These are phyloP conservation scores for Onychostruthus taczanowskii DNA, from an alignment of 2,113 vertebrate species.

Conservation along the genomic window DNA sequence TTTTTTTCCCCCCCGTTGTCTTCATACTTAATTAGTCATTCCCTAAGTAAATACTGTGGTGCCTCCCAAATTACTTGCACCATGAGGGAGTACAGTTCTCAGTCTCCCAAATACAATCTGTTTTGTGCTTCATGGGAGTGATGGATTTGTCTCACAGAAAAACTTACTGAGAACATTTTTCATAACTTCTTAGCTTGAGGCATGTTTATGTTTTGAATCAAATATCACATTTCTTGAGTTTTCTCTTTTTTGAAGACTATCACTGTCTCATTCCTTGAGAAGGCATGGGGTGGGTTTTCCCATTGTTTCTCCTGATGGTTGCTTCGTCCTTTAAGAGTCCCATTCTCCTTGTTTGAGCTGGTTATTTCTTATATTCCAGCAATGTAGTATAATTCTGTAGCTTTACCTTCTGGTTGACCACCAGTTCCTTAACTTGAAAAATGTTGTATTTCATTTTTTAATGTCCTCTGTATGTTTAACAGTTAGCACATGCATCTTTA, in stretches of 20 bases:
- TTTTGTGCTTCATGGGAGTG: background rate
- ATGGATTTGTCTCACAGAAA: constrained; percentile 6
- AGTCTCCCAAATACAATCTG: background rate
- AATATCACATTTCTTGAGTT: background rate
- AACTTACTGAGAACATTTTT: constrained; percentile 15
- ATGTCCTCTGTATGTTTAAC: background rate
- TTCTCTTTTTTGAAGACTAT: background rate
- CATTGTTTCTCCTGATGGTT: background rate
- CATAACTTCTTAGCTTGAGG: background rate
- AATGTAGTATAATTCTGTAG: background rate
- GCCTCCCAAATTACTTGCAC: background rate
- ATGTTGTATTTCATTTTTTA: background rate
- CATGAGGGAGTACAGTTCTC: background rate
- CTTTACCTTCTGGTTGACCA: background rate
- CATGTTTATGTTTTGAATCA: constrained; percentile 13
- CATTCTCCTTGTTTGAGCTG: background rate
- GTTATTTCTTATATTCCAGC: background rate
- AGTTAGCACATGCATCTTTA: background rate
- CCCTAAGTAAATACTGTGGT: constrained; percentile 11
- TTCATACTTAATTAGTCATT: constrained; percentile 50
- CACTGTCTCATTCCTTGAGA: background rate
- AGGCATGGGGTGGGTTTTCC: background rate
- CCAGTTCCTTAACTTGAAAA: background rate
- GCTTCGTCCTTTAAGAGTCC: background rate
- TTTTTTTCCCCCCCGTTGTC: background rate